Conservation (phyloP, 2,888 invertebrate genomes). For the Bombylius major region DNA sequence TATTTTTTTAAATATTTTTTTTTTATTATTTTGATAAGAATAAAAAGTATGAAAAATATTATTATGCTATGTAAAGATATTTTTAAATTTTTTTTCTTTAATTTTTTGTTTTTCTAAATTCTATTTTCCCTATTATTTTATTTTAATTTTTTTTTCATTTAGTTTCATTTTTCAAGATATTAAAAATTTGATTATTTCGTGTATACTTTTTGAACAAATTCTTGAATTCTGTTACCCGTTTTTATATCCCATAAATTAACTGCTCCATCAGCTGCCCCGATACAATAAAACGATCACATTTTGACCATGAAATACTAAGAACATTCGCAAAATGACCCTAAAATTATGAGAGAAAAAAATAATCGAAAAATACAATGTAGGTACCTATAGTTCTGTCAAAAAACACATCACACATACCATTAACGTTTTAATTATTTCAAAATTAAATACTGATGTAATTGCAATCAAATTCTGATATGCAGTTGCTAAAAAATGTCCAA, state of each 20-base stretch:
- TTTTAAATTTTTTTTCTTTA: too few relatives aligned
- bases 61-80: too few relatives aligned
- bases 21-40: too few relatives aligned
- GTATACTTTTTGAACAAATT: slow-evolving; percentile 59
- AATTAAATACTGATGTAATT: slow-evolving; percentile 70
- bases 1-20: too few relatives aligned
- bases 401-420: slow-evolving; percentile 19
- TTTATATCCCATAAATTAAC: slow-evolving; percentile 83
- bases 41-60: too few relatives aligned
- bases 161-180: too few relatives aligned
- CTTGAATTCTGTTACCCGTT: slow-evolving; percentile 56
- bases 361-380: too few relatives aligned
- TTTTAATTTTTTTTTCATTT: too few relatives aligned
- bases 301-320: slow-evolving; percentile 30
- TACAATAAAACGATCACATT: slow-evolving; percentile 58
- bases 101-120: too few relatives aligned
- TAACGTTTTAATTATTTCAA: slow-evolving; percentile 46
- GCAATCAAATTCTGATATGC: slow-evolving; percentile 78
- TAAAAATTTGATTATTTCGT: background rate
- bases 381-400: too few relatives aligned
- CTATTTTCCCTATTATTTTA: too few relatives aligned
- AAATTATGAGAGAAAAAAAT: background rate
- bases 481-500: slow-evolving; percentile 84
- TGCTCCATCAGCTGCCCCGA: slow-evolving; percentile 84
- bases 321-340: slow-evolving; percentile 72